phyloP scores from a whole-genome alignment of 2,113 vertebrate genomes.

The Gavia stellata region DNA sequence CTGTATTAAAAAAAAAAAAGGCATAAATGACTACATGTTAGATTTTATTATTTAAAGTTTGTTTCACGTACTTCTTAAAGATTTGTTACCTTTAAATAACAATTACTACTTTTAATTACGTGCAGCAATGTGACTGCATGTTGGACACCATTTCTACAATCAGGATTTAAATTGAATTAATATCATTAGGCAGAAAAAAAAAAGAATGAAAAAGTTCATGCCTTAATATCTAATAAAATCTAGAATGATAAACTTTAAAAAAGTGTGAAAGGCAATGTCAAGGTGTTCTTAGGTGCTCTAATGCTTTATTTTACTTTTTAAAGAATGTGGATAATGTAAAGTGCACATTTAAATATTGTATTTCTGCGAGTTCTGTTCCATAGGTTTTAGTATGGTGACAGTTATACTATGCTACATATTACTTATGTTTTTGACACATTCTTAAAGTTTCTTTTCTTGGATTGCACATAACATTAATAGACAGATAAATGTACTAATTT shows the following conservation, averaged over 20 bases:
- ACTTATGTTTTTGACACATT: not conserved
- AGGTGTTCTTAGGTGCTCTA: not conserved
- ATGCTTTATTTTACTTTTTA: not conserved
- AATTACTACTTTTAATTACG: not conserved
- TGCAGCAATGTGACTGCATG: not conserved
- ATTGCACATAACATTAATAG: not conserved
- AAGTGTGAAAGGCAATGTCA: not conserved
- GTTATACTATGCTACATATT: not conserved
- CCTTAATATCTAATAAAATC: not conserved
- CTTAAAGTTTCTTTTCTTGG: not conserved
- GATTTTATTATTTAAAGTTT: not conserved
- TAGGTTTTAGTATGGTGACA: not conserved
- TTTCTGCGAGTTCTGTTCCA: not conserved
- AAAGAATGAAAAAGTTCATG: not conserved
- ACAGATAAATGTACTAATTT: not conserved
- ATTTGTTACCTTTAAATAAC: not conserved
- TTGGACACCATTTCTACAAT: not conserved
- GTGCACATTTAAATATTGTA: not conserved
- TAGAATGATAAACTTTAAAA: not conserved
- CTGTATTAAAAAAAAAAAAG: constrained; percentile 67
- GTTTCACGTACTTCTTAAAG: not conserved
- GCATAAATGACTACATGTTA: not conserved
- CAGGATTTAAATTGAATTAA: not conserved
- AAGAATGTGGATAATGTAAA: not conserved
- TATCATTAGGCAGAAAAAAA: not conserved